Evolutionary conservation across 2,113 vertebrate species (phyloP).

Genomic region (Pteropus alecto): DNA sequence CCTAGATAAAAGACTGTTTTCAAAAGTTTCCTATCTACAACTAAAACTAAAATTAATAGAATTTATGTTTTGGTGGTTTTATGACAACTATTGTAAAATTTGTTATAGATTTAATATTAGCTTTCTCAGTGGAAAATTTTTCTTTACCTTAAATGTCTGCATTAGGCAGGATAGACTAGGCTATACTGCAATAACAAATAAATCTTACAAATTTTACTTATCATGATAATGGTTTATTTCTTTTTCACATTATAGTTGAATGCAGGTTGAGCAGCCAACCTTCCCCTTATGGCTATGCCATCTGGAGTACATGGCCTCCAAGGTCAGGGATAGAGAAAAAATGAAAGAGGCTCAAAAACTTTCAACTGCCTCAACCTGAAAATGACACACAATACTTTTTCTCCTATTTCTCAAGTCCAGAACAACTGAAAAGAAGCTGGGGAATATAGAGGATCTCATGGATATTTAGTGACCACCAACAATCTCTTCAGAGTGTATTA

Average conservation of each 20-base stretch:
- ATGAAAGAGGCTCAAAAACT: not conserved
- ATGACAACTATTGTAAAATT: not conserved
- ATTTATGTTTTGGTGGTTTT: not conserved
- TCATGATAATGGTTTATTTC: not conserved
- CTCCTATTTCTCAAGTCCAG: not conserved
- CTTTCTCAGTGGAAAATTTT: not conserved
- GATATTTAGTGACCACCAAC: accelerated
- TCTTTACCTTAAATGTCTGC: not conserved
- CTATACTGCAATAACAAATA: not conserved
- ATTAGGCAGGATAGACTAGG: not conserved
- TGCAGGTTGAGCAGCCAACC: accelerated
- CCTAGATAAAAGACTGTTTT: not conserved
- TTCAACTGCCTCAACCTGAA: not conserved
- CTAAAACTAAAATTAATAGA: not conserved
- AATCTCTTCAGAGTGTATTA: not conserved
- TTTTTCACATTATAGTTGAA: not conserved
- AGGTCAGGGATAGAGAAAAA: not conserved
- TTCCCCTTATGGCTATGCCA: accelerated
- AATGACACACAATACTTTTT: not conserved
- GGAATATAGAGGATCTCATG: not conserved
- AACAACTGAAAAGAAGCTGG: not conserved
- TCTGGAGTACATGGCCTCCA: not conserved
- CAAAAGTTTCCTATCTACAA: not conserved
- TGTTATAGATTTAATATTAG: not conserved
- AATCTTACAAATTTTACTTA: not conserved